Base-by-base conservation (phyloP, 2,113 vertebrate genomes). In the Erpornis zantholeuca region DNA sequence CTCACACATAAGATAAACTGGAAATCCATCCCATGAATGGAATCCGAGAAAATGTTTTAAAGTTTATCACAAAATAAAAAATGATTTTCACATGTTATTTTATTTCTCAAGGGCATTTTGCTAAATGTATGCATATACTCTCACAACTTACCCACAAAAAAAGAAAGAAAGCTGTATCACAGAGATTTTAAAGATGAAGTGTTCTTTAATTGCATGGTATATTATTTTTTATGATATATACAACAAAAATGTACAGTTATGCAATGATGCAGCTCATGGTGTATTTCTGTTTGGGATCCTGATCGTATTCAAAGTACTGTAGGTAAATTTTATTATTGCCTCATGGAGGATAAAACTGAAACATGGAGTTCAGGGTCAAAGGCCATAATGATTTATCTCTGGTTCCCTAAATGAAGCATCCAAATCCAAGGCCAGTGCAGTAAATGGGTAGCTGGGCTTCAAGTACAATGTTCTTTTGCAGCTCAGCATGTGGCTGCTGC, bases 1-100 rank as follows among this genome's bases (percentile, higher is more conserved):
- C 97, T 98, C 97, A 97, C 86, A 97, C 38, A 23, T 77, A 97
- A 97, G 96, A 97, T 97, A 98, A 98, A 97, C 95, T 96, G 94
- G 93, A 97, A 98, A 97, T 96, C 96, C 65, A 97, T 97, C 72
- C 78, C 76, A 94, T 95, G 87, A 80, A 97, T 94, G 81, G 82
- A 96, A 96, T 96, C 94, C 94, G 83, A 70, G 80, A 94, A 92
- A 97, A 76, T 35, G 44, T 88, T 97, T 97, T 95, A 96, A 97
- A 97, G 93, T 97, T 97, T 95, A 77, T 92, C 68, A 54, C 81
- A 97, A 98, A 97, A 97, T 97, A 98, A 98, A 97, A 97, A 97
- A 98, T 96, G 49, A 96, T 77, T 94, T 97, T 96, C 85, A 93
- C 85, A 81, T 95, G 90, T 94, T 94, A 88, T 97, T 97, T 97